Evolutionary conservation across 2,113 vertebrate genomes (phyloP).

Genomic region (Diphyllodes magnificus): DNA sequence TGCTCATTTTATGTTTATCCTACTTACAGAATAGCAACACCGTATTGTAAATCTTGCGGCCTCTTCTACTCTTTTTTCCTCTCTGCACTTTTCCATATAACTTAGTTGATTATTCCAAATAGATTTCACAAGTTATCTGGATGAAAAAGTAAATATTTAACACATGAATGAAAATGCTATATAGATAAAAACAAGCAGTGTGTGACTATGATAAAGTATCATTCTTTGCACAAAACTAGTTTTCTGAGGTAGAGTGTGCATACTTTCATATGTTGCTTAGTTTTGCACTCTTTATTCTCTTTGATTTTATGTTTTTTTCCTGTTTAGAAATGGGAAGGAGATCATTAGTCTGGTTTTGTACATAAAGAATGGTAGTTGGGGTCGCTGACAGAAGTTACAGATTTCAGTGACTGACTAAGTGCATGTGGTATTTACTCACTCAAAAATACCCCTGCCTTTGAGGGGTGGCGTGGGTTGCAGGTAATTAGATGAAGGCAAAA

Average conservation of each 20-base stretch:
- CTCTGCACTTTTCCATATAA: background rate
- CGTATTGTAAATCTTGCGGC: background rate
- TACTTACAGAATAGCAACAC: background rate
- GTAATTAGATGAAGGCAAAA: background rate
- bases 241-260: background rate
- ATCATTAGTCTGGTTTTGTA: background rate
- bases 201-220: background rate
- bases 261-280: background rate
- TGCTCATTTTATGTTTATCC: background rate
- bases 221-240: background rate
- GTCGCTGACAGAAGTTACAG: background rate
- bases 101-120: background rate
- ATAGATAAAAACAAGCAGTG: background rate
- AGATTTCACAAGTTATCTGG: background rate
- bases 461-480: background rate
- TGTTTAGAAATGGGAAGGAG: background rate
- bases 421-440: background rate
- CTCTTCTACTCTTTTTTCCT: background rate
- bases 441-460: background rate
- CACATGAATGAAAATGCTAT: background rate
- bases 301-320: background rate
- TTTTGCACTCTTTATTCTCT: background rate
- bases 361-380: background rate
- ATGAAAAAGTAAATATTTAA: conserved; percentile 11
- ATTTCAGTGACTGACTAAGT: background rate